These are phyloP conservation scores for Chymomyza fuscimana DNA, from an alignment of 2,888 invertebrate species.

Conservation along the genomic window DNA sequence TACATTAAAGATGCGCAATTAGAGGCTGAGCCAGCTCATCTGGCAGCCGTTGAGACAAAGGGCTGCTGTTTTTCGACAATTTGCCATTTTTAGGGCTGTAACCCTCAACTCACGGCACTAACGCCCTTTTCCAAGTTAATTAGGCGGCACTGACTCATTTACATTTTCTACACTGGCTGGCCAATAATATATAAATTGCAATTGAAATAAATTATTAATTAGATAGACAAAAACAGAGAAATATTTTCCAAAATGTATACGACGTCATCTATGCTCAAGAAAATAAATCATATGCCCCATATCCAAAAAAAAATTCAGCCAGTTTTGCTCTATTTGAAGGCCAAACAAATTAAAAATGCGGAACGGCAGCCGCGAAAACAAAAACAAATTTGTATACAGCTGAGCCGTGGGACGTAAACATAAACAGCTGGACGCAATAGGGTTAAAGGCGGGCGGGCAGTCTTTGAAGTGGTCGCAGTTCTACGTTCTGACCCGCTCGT, in stretches of 20 bases:
- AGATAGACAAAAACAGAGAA: neutral
- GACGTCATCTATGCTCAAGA: neutral
- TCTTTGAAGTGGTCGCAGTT: neutral
- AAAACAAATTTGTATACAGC: constrained; percentile 32
- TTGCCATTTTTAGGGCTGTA: constrained; percentile 22
- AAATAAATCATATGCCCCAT: neutral
- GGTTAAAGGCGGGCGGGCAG: constrained; percentile 20
- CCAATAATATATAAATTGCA: constrained; percentile 17
- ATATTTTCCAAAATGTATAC: neutral
- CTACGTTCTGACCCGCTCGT: neutral
- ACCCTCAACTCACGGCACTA: neutral
- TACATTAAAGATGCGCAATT: constrained; percentile 68
- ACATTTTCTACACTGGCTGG: neutral
- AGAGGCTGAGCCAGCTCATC: constrained; percentile 18
- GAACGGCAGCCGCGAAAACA: constrained; percentile 26
- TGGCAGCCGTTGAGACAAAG: neutral
- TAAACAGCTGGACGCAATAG: constrained; percentile 48
- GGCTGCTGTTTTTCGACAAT: neutral
- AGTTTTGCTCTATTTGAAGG: constrained; percentile 25
- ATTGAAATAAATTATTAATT: constrained; percentile 52
- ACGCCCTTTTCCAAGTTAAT: neutral
- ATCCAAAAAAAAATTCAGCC: neutral
- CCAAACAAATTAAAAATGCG: constrained; percentile 46
- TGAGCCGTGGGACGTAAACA: constrained; percentile 7
- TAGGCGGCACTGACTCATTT: constrained; percentile 13